Conservation (phyloP, 2,797 vertebrate species). For the Gymnothorax reevesii region DNA sequence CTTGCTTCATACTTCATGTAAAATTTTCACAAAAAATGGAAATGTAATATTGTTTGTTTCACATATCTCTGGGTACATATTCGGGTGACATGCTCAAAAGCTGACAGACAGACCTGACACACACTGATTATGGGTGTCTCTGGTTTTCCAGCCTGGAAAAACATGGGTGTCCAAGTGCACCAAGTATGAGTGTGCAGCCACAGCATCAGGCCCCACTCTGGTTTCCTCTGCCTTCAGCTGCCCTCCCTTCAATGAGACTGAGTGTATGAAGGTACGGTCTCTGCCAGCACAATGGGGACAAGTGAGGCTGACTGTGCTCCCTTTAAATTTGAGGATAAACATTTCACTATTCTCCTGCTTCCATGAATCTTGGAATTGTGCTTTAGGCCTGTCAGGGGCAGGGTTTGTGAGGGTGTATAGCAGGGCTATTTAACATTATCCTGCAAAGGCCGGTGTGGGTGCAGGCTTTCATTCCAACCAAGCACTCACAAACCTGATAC, state of each 20-base stretch:
- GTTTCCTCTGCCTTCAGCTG: slow-evolving; percentile 88
- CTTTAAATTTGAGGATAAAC: not conserved
- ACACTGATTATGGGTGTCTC: not conserved
- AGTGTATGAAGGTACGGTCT: slow-evolving; percentile 89
- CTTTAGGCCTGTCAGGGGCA: not conserved
- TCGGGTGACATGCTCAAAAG: not conserved
- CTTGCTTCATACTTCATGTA: not conserved
- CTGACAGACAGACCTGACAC: not conserved
- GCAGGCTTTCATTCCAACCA: no score
- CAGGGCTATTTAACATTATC: no score
- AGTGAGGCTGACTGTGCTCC: not conserved
- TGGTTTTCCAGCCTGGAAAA: slow-evolving; percentile 77
- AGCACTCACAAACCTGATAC: no score
- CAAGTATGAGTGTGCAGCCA: slow-evolving; percentile 85
- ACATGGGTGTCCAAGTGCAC: slow-evolving; percentile 88
- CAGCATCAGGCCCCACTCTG: slow-evolving; percentile 83
- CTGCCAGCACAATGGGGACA: not conserved
- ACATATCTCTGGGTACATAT: not conserved
- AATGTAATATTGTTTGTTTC: not conserved
- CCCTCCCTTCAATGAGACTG: slow-evolving; percentile 92
- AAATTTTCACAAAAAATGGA: not conserved
- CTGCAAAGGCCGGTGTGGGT: no score
- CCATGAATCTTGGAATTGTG: not conserved
- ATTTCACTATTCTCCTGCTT: not conserved
- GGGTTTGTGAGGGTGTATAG: not conserved